Percentiles rank a stretch among this genome's conserved stretches.
Evolutionary conservation across 1,140 invertebrate genomes (phyloP).

Genomic region (Anastatus disparis): DNA sequence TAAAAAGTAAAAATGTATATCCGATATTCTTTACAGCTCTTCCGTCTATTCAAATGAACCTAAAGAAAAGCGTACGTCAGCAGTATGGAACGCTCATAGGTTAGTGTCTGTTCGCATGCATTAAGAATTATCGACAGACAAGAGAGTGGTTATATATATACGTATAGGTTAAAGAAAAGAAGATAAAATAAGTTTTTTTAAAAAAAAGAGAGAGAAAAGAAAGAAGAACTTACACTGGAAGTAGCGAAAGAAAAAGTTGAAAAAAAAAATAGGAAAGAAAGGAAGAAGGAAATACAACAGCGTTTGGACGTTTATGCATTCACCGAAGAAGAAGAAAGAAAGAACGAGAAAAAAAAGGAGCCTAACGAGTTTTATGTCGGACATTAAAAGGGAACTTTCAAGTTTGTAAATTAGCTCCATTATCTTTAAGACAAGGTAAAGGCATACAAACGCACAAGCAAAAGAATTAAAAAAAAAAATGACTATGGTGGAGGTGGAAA

Average conservation of each 20-base stretch:
- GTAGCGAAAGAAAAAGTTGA: neutral
- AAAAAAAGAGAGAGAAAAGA: conserved; percentile 3
- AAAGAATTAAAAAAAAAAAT: too few relatives aligned
- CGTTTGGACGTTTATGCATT: neutral
- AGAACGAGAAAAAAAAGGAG: conserved; percentile 22
- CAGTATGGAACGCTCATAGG: neutral
- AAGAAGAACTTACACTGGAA: too few relatives aligned
- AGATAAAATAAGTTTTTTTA: too few relatives aligned
- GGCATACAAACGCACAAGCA: too few relatives aligned
- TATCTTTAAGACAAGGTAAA: conserved; percentile 34
- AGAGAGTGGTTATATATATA: too few relatives aligned
- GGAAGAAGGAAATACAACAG: neutral
- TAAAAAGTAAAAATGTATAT: too few relatives aligned
- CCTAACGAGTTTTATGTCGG: conserved; percentile 33
- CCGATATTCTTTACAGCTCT: too few relatives aligned
- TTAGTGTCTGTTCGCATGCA: neutral
- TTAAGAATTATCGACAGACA: conserved; percentile 21
- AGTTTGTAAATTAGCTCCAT: conserved; percentile 38
- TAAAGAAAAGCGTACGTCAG: neutral
- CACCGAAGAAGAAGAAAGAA: neutral
- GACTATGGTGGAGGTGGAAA: neutral
- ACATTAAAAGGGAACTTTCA: conserved; percentile 38
- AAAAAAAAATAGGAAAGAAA: neutral
- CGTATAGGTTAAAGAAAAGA: neutral
- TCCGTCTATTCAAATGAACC: neutral